phyloP scores from a whole-genome alignment of 2,888 invertebrate genomes.

The Noctua pronuba region DNA sequence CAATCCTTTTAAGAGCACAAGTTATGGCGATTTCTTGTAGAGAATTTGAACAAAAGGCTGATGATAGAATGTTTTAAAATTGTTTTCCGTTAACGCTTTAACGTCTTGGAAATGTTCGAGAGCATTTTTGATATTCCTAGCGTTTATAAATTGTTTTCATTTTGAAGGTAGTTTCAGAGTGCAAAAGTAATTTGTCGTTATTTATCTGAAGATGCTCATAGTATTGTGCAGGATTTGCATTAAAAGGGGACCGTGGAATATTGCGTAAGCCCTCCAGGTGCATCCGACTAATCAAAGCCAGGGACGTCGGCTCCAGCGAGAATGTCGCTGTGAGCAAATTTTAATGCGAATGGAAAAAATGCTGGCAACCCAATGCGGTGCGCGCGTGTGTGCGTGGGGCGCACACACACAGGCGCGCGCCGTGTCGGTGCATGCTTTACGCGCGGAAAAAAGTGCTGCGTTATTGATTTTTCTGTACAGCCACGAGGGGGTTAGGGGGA shows the following conservation, averaged over 20 bases:
- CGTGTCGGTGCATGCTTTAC: constrained; percentile 90
- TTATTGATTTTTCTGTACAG: constrained; percentile 91
- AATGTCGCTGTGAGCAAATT: constrained; percentile 79
- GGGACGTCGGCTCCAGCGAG: constrained; percentile 73
- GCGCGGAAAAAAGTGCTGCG: constrained; percentile 91
- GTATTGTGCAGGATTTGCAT: constrained; percentile 48
- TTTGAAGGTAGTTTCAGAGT: constrained; percentile 37
- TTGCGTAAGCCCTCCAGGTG: constrained; percentile 82
- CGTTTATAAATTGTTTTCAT: constrained; percentile 56
- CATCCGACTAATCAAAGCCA: constrained; percentile 82
- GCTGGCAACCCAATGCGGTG: constrained; percentile 82
- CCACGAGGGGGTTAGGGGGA: constrained; percentile 78
- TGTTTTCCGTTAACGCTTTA: constrained; percentile 72
- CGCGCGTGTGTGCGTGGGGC: constrained; percentile 78
- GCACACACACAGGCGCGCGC: constrained; percentile 76
- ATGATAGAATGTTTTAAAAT: constrained; percentile 80
- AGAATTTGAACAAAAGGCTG: constrained; percentile 79
- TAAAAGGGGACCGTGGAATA: constrained; percentile 44
- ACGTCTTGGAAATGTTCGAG: constrained; percentile 58
- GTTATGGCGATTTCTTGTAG: constrained; percentile 78
- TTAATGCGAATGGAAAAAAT: constrained; percentile 85
- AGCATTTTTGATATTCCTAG: constrained; percentile 62
- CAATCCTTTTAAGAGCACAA: constrained; percentile 83
- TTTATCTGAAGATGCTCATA: constrained; percentile 11
- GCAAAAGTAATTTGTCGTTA: constrained; percentile 15